phyloP scores from a whole-genome alignment of 2,888 invertebrate genomes.

The Tetrapedia diversipes region DNA sequence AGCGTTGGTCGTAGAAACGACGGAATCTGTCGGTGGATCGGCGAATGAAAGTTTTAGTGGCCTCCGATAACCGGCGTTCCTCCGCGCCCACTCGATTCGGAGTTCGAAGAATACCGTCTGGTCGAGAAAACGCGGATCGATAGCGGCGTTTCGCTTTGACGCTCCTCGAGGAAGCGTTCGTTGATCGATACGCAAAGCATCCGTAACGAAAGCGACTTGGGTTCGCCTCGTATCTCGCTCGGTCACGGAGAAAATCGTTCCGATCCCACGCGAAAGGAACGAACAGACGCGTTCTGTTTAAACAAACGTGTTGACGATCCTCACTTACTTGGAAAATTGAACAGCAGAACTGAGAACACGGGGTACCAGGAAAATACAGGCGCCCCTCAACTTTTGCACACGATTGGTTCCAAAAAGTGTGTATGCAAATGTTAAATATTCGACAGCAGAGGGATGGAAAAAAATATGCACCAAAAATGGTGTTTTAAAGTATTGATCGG shows the following conservation, averaged over 20 bases:
- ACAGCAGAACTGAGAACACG: no score
- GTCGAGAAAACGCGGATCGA: slow-evolving; percentile 13
- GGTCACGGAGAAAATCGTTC: slow-evolving; percentile 32
- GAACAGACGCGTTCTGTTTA: slow-evolving; percentile 24
- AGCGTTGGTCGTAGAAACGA: background rate
- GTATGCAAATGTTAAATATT: no score
- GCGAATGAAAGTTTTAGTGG: slow-evolving; percentile 53
- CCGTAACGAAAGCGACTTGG: slow-evolving; percentile 21
- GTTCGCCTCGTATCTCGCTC: slow-evolving; percentile 16
- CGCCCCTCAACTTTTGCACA: no score
- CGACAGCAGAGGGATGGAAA: no score
- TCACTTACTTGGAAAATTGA: no score
- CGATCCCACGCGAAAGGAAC: slow-evolving; percentile 4
- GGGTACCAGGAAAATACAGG: no score
- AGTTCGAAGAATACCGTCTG: slow-evolving; percentile 43
- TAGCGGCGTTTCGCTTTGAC: slow-evolving; percentile 33
- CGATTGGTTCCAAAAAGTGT: no score
- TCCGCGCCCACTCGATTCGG: slow-evolving; percentile 41
- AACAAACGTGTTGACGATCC: slow-evolving; percentile 9
- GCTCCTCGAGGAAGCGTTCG: slow-evolving; percentile 21
- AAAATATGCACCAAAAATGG: no score
- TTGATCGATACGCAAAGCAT: slow-evolving; percentile 29
- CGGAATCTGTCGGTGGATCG: slow-evolving; percentile 19
- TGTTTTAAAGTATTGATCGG: no score
- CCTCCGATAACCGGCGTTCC: slow-evolving; percentile 43